A percentile compares a stretch with the other conserved stretches of the same genome.
These are phyloP conservation scores for Andrena trimmerana DNA, from an alignment of 2,888 invertebrate genomes.

Conservation along the genomic window DNA sequence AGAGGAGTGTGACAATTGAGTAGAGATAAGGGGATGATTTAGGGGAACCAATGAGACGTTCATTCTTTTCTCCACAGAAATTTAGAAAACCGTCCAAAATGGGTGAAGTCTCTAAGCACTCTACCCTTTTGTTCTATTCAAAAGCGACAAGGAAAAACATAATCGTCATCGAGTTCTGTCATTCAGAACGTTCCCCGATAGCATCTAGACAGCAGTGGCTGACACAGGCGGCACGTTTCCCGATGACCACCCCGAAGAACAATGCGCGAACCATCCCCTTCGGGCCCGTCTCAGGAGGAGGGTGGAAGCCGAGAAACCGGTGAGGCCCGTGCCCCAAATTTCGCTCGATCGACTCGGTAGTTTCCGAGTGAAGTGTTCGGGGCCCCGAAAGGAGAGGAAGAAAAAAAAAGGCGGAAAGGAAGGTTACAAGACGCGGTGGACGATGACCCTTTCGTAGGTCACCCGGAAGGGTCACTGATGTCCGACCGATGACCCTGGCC, in stretches of 20 bases:
- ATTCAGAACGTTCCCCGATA: constrained; percentile 21
- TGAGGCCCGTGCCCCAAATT: constrained; percentile 80
- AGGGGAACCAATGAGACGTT: no score
- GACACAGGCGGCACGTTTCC: constrained; percentile 19
- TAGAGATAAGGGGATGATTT: no score
- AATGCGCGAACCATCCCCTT: constrained; percentile 20
- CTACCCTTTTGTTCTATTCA: background rate
- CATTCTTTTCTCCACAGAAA: background rate
- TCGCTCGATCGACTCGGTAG: constrained; percentile 73
- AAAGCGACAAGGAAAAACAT: background rate
- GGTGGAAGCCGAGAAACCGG: constrained; percentile 68
- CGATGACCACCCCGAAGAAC: constrained; percentile 32
- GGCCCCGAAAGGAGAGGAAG: constrained; percentile 26
- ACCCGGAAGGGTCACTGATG: constrained; percentile 82
- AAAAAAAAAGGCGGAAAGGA: constrained; percentile 25
- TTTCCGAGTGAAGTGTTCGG: constrained; percentile 70
- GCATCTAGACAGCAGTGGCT: constrained; percentile 1
- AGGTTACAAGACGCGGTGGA: constrained; percentile 70
- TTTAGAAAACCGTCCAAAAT: background rate
- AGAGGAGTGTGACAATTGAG: no score
- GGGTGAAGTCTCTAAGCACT: background rate
- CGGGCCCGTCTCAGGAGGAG: constrained; percentile 11
- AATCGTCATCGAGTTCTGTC: background rate
- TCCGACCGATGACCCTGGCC: constrained; percentile 83
- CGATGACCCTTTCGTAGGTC: constrained; percentile 75